phyloP scores from a whole-genome alignment of 2,113 vertebrate species.

The Rhodinocichla rosea region DNA sequence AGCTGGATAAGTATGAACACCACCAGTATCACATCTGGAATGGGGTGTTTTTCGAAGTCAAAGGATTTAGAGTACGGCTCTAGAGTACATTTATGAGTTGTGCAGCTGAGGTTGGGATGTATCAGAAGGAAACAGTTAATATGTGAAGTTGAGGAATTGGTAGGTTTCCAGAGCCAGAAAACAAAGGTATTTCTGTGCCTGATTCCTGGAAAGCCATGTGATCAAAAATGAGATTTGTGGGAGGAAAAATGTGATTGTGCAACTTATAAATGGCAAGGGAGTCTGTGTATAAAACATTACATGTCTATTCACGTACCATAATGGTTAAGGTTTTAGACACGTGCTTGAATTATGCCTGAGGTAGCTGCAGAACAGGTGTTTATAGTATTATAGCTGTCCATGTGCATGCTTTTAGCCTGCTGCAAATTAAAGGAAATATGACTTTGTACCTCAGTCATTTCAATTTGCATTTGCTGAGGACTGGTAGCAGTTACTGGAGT shows the following conservation, averaged over 20 bases:
- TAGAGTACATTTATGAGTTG: not conserved
- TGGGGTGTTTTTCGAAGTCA: accelerated
- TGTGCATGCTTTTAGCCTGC: not conserved
- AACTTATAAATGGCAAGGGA: not conserved
- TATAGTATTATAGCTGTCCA: not conserved
- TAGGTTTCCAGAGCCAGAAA: not conserved
- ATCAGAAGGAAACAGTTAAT: not conserved
- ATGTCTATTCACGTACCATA: accelerated
- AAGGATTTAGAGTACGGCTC: not conserved
- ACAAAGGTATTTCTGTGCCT: not conserved
- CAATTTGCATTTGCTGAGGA: not conserved
- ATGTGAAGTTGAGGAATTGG: not conserved
- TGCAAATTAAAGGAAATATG: not conserved
- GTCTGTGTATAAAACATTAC: not conserved
- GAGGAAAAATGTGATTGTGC: not conserved
- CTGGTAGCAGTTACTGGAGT: not conserved
- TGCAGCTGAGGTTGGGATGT: not conserved
- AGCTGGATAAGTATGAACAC: not conserved
- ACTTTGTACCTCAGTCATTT: not conserved
- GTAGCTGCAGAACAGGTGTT: not conserved
- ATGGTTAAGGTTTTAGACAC: not conserved
- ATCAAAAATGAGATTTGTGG: not conserved
- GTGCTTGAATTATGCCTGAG: not conserved
- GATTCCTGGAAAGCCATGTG: not conserved
- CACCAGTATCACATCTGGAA: not conserved